These are phyloP conservation scores for Oceanodroma tethys DNA, from an alignment of 2,113 vertebrate genomes.

Conservation along the genomic window DNA sequence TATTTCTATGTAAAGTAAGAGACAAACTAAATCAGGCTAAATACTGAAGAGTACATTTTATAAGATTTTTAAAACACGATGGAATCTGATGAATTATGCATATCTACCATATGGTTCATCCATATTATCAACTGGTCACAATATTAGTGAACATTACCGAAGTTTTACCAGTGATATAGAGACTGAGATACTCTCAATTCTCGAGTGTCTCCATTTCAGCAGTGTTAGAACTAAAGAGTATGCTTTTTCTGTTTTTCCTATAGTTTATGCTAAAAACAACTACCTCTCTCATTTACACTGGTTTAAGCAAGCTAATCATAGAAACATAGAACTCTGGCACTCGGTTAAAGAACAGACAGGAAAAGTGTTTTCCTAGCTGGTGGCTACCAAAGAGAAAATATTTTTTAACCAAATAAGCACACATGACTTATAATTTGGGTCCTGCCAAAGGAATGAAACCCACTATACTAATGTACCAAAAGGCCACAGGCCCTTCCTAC, in stretches of 20 bases:
- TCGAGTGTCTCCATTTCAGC: not conserved
- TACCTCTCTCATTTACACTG: not conserved
- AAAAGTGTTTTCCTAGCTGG: not conserved
- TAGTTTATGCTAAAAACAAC: not conserved
- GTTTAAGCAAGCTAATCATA: not conserved
- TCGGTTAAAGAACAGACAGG: not conserved
- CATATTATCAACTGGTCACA: not conserved
- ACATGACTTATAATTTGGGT: not conserved
- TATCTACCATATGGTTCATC: not conserved
- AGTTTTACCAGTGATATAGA: not conserved
- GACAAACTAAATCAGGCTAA: not conserved
- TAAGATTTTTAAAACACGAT: not conserved
- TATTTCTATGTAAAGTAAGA: not conserved
- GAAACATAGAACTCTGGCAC: not conserved
- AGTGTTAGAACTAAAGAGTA: not conserved
- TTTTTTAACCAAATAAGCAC: not conserved
- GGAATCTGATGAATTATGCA: not conserved
- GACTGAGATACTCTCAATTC: not conserved
- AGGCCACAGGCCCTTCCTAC: not conserved
- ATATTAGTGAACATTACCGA: not conserved
- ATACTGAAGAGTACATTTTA: not conserved
- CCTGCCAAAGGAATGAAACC: not conserved
- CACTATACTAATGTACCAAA: not conserved
- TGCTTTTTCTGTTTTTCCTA: fast-evolving
- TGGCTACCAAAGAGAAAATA: not conserved